These are phyloP conservation scores for Echinarachnius parma DNA, from an alignment of 53 echinoderm and acorn worm genomes.

Conservation along the genomic window DNA sequence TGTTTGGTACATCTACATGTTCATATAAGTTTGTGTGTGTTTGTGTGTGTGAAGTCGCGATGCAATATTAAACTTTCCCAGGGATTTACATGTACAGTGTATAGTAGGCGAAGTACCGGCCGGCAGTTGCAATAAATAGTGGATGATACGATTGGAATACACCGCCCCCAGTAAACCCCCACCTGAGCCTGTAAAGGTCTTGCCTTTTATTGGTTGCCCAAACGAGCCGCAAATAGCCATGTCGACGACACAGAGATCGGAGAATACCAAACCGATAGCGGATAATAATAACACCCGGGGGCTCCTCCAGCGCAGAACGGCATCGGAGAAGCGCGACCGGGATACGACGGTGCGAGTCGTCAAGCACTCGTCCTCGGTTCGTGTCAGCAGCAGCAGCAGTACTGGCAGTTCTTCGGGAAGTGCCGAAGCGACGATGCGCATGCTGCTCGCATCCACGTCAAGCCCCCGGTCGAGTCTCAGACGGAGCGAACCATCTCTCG, in stretches of 20 bases:
- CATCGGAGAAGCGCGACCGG: slow-evolving; percentile 76
- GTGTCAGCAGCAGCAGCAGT: slow-evolving; percentile 40
- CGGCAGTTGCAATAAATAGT: too few relatives aligned
- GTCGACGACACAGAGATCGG: slow-evolving; percentile 3
- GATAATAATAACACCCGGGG: slow-evolving; percentile 32
- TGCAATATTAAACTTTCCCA: too few relatives aligned
- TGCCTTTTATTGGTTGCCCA: slow-evolving; percentile 18
- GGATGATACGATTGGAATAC: too few relatives aligned
- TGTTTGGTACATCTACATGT: too few relatives aligned
- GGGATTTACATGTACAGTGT: too few relatives aligned
- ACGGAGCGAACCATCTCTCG: slow-evolving; percentile 48
- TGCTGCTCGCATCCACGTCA: slow-evolving; percentile 60
- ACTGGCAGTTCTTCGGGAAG: slow-evolving; percentile 51
- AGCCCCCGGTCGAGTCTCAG: slow-evolving; percentile 33
- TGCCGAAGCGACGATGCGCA: slow-evolving; percentile 67
- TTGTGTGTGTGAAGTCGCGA: too few relatives aligned
- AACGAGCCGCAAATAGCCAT: too few relatives aligned
- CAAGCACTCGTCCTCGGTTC: slow-evolving; percentile 33
- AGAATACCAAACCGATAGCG: background rate
- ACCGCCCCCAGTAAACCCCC: too few relatives aligned
- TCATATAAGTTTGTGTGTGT: too few relatives aligned
- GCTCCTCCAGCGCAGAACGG: slow-evolving; percentile 54
- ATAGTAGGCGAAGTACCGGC: too few relatives aligned
- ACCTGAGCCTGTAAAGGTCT: too few relatives aligned
- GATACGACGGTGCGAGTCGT: slow-evolving; percentile 36